These are phyloP conservation scores for Dipodomys ordii DNA, from an alignment of 2,113 vertebrate species.

Conservation along the genomic window DNA sequence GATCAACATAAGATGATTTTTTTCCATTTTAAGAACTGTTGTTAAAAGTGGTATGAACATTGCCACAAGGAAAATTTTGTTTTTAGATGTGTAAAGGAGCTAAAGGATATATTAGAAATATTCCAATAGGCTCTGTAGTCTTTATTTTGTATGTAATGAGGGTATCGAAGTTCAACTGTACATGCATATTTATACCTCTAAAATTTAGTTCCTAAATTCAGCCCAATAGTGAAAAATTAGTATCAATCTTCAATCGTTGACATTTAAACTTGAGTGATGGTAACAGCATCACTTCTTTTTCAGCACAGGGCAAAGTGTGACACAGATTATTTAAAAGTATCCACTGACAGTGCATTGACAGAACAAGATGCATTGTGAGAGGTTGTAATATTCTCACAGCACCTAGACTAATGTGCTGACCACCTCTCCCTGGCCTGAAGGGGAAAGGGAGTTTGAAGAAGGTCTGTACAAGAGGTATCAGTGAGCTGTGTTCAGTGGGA, in stretches of 20 bases:
- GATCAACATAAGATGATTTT: not conserved
- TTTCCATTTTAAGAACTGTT: conserved; percentile 3
- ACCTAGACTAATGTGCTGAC: not conserved
- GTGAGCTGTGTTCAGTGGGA: fast-evolving
- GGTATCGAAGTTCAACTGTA: conserved; percentile 22
- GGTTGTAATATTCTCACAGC: not conserved
- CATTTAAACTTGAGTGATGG: not conserved
- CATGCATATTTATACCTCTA: not conserved
- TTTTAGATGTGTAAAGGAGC: not conserved
- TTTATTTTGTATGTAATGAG: not conserved
- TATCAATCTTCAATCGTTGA: not conserved
- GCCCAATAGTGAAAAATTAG: not conserved
- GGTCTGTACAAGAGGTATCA: not conserved
- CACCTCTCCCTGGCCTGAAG: not conserved
- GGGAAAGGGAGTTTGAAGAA: not conserved
- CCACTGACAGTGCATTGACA: not conserved
- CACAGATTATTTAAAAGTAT: not conserved
- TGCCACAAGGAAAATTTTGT: not conserved
- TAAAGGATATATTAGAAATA: not conserved
- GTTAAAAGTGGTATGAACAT: not conserved
- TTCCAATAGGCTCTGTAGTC: not conserved
- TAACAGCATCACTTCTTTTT: not conserved
- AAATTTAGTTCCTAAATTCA: conserved; percentile 8
- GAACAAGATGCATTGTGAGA: not conserved
- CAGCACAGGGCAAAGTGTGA: not conserved